Base-by-base conservation (phyloP, 1,140 invertebrate genomes). In the Lepidurus packardi region DNA sequence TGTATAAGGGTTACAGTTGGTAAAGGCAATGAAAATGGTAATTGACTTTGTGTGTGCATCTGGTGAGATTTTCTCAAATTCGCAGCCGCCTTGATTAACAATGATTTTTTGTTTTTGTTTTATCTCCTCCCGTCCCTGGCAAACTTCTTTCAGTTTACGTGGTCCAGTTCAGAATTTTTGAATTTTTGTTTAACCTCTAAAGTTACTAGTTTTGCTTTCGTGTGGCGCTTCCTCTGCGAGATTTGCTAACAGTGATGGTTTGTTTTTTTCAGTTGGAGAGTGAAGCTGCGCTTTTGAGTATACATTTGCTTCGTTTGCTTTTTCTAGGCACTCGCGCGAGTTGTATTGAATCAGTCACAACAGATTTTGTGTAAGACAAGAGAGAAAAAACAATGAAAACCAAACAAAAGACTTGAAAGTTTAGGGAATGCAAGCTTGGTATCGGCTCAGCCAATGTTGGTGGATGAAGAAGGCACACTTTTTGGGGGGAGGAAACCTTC, bases 271-370 rank as follows among this genome's bases (percentile, higher is more conserved):
- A 3, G 34, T 34, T 34, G 34, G 2, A 34, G 34, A 34, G 34
- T 7, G 53, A 65, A 65, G 53, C 53, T 13, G 34, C 16, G 13
- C 13, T 13, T n/a, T 21, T 16, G 53, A 65, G 53, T 13, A 65
- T 65, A 21, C 53, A 65, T 65, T 34, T 65, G 13, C 13, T 65
- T 65, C 53, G 13, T 65, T 65, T 65, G 53, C 53, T 65, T 65
- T 65, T 65, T 65, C 53, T 65, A 65, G 53, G 53, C 45, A 65
- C 53, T 65, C 53, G 53, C 53, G 53, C 53, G 13, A 65, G 13
- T 65, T 65, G 53, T 65, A 65, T 65, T 65, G 53, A 9, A 65
- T 21, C 53, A 65, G 53, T 65, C 53, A 65, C 53, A 65, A 9
- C 16, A 65, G 53, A 65, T 65, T 34, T 65, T 65, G 53, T 65